Conservation (phyloP, 37 sponge, comb jelly and placozoan species). For the Crambe crambe region DNA sequence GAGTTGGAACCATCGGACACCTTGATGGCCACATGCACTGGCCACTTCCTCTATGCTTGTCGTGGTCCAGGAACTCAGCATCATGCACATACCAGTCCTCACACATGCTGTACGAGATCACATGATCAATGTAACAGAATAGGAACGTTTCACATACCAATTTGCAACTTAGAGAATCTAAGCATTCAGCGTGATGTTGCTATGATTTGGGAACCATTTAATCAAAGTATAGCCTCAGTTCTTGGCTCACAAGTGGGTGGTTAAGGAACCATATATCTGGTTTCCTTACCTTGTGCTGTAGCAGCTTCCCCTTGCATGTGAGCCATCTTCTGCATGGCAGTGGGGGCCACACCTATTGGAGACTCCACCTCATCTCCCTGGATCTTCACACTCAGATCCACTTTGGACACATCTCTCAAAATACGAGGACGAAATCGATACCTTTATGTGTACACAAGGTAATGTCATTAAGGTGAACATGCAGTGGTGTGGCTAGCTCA, state of each 20-base stretch:
- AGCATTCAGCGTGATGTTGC: too few species aligned
- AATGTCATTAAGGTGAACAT: not conserved
- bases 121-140: not conserved
- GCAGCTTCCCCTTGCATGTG: conserved; percentile 86
- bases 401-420: conserved; percentile 71
- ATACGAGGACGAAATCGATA: conserved; percentile 72
- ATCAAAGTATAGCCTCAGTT: not conserved
- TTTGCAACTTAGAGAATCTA: too few species aligned
- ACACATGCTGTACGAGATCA: conserved; percentile 35
- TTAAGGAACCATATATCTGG: too few species aligned
- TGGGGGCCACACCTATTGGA: conserved; percentile 88
- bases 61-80: conserved; percentile 75
- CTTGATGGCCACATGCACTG: not conserved
- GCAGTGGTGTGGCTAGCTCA: conserved; percentile 11
- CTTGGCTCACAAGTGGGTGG: not conserved
- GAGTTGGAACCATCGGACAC: conserved; percentile 89
- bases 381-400: conserved; percentile 37
- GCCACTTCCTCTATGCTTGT: conserved; percentile 83
- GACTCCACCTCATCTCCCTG: conserved; percentile 70
- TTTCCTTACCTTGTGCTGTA: conserved; percentile 85
- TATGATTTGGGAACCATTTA: too few species aligned
- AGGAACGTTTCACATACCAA: too few species aligned
- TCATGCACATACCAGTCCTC: conserved; percentile 70
- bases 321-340: conserved; percentile 91
- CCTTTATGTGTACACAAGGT: conserved; percentile 24